phyloP scores from a whole-genome alignment of 2,888 invertebrate genomes.

The Xestia c-nigrum region DNA sequence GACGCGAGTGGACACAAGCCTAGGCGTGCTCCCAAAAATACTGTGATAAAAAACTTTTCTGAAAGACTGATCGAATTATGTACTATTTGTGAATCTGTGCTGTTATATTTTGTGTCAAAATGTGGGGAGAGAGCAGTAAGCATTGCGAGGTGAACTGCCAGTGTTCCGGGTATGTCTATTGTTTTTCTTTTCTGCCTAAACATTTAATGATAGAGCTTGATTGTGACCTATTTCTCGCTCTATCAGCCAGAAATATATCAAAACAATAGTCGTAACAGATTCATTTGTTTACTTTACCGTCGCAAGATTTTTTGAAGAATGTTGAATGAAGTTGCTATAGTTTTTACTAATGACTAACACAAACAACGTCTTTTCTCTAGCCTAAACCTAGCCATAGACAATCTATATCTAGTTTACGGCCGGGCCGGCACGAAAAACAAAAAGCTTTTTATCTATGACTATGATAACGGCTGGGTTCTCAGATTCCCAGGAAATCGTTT shows the following conservation, averaged over 20 bases:
- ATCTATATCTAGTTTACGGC: neutral
- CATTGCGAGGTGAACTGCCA: constrained; percentile 86
- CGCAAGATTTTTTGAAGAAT: too few relatives aligned
- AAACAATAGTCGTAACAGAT: neutral
- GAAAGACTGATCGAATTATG: constrained; percentile 68
- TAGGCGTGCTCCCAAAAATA: constrained; percentile 43
- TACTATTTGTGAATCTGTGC: constrained; percentile 79
- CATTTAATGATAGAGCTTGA: neutral
- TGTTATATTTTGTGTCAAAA: constrained; percentile 71
- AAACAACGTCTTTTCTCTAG: neutral
- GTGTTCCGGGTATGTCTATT: constrained; percentile 83
- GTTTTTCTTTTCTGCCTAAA: neutral
- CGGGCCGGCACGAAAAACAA: neutral
- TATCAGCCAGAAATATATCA: neutral
- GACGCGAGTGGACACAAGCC: constrained; percentile 5
- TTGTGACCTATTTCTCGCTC: constrained; percentile 27
- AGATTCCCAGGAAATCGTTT: too few relatives aligned
- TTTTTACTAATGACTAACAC: neutral
- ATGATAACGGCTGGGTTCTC: too few relatives aligned
- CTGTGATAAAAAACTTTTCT: constrained; percentile 70
- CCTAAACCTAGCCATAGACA: neutral
- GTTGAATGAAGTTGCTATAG: too few relatives aligned
- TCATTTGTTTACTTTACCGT: neutral
- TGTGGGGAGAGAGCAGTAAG: constrained; percentile 86
- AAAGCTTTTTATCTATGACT: neutral